Conservation (phyloP, 2,113 vertebrate genomes). For the Fukomys damarensis region DNA sequence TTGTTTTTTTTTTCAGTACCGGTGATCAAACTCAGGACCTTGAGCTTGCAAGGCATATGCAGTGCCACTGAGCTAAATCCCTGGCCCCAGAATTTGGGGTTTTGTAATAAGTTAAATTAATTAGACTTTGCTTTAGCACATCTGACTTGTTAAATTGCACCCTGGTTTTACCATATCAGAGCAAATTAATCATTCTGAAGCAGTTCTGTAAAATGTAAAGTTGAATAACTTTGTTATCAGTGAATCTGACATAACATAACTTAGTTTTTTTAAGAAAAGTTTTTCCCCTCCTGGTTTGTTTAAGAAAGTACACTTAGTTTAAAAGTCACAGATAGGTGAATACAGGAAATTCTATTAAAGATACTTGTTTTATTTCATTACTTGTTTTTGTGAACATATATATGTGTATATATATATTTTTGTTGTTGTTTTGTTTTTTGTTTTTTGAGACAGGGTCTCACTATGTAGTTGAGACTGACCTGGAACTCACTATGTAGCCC, state of each 20-base stretch:
- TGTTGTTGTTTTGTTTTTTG: too few relatives aligned
- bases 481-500: too few relatives aligned
- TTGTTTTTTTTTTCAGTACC: background rate
- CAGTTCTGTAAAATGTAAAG: constrained; percentile 44
- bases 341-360: constrained; percentile 36
- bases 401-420: too few relatives aligned
- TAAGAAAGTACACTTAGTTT: constrained; percentile 47
- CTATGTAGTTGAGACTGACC: too few relatives aligned
- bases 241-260: constrained; percentile 27
- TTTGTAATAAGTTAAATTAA: constrained; percentile 52
- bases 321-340: background rate
- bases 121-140: constrained; percentile 36
- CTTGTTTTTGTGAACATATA: constrained; percentile 30
- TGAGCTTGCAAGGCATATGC: too few relatives aligned
- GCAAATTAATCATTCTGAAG: constrained; percentile 35
- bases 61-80: too few relatives aligned
- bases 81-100: background rate
- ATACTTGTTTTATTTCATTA: background rate
- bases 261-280: background rate
- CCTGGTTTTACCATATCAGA: constrained; percentile 26
- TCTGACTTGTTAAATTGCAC: constrained; percentile 40
- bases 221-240: constrained; percentile 16
- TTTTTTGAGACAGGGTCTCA: too few relatives aligned
- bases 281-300: constrained; percentile 5
- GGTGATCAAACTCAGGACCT: too few relatives aligned